These are phyloP conservation scores for Scaeva pyrastri DNA, from an alignment of 2,888 invertebrate species.

Conservation along the genomic window DNA sequence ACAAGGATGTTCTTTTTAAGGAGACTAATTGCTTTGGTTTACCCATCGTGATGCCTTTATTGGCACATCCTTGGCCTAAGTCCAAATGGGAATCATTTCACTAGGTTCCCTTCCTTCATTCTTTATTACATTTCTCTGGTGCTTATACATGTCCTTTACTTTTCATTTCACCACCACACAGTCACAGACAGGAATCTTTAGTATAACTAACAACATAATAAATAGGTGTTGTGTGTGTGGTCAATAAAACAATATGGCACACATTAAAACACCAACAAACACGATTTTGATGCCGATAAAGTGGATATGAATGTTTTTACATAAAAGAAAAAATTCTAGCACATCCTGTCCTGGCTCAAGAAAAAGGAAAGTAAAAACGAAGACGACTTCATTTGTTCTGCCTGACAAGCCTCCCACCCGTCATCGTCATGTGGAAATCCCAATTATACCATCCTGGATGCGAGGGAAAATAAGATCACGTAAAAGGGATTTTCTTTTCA, in stretches of 20 bases:
- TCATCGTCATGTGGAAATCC: constrained; percentile 53
- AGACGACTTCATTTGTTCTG: neutral
- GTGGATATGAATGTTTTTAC: constrained; percentile 34
- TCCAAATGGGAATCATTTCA: constrained; percentile 18
- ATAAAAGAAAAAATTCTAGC: constrained; percentile 45
- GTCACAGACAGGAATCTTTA: neutral
- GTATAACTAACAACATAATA: constrained; percentile 27
- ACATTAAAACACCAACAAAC: constrained; percentile 36
- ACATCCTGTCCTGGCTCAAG: constrained; percentile 27
- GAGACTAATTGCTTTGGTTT: constrained; percentile 67
- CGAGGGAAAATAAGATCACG: constrained; percentile 62
- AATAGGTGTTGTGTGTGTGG: constrained; percentile 54
- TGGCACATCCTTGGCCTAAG: constrained; percentile 39
- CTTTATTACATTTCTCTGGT: constrained; percentile 9
- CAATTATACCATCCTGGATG: constrained; percentile 4
- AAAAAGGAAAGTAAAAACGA: neutral
- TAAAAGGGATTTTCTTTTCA: constrained; percentile 53
- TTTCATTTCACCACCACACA: neutral
- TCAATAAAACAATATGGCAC: constrained; percentile 59
- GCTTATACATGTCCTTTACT: constrained; percentile 38
- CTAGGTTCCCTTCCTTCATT: constrained; percentile 9
- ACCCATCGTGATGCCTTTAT: constrained; percentile 59
- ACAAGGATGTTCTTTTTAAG: constrained; percentile 62
- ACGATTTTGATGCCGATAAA: constrained; percentile 41
- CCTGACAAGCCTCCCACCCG: too few species aligned